These are phyloP conservation scores for Heliconius sara DNA, from an alignment of 2,888 invertebrate species.

Conservation along the genomic window DNA sequence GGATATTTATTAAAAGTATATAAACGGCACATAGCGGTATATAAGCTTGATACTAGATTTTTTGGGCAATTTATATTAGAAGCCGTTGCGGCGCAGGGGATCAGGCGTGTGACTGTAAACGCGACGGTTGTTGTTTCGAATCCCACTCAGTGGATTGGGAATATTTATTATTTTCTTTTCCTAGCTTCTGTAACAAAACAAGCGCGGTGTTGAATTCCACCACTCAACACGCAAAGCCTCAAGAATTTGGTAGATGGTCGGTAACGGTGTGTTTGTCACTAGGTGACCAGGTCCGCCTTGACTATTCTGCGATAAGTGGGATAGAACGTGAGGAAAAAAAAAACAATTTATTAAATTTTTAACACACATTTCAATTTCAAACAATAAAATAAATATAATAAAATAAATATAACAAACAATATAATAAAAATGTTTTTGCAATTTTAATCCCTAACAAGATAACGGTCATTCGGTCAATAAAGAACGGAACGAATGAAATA, in stretches of 20 bases:
- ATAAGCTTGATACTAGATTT: no score
- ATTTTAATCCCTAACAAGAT: neutral
- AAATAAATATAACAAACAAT: no score
- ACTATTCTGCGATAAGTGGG: no score
- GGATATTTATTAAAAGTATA: no score
- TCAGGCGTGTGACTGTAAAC: neutral
- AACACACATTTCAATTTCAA: neutral
- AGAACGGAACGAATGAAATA: constrained; percentile 63
- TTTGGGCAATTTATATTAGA: no score
- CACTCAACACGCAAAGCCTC: neutral
- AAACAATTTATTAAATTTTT: neutral
- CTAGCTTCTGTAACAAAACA: neutral
- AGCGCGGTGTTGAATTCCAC: neutral
- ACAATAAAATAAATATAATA: no score
- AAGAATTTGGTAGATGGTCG: neutral
- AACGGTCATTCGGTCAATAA: constrained; percentile 58
- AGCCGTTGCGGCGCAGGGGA: no score
- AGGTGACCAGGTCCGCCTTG: neutral
- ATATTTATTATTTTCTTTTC: no score
- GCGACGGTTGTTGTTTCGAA: neutral
- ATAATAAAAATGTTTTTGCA: neutral
- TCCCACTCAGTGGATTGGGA: neutral
- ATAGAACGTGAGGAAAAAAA: no score
- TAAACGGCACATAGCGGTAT: no score
- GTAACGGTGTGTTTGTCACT: neutral